A percentile compares a stretch with the other conserved stretches of the same genome.
Conservation (phyloP, 2,113 vertebrate species). For the Aldabrachelys gigantea region DNA sequence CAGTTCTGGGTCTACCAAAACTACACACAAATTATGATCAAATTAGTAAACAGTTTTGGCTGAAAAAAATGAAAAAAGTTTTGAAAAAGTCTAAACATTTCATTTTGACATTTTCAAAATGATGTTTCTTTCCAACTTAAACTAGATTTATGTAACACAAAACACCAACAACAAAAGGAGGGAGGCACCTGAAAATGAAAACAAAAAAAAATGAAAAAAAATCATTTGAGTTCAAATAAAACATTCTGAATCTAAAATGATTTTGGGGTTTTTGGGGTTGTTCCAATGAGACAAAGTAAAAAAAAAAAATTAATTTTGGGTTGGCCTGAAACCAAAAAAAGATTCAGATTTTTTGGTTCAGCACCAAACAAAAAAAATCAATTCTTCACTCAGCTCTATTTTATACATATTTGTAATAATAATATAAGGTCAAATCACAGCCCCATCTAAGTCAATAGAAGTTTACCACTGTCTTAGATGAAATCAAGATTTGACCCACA, state of each 20-base stretch:
- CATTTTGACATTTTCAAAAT: not conserved
- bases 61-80: not conserved
- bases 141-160: not conserved
- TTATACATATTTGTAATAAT: not conserved
- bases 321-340: not conserved
- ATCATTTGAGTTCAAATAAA: not conserved
- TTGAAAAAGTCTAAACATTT: not conserved
- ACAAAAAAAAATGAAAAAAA: too few relatives aligned
- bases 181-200: not conserved
- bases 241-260: not conserved
- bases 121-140: not conserved
- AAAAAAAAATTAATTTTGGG: not conserved
- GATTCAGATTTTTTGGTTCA: not conserved
- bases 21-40: not conserved
- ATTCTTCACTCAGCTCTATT: not conserved
- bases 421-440: not conserved
- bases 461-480: not conserved
- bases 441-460: not conserved
- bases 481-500: not conserved
- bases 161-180: not conserved
- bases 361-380: not conserved
- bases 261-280: not conserved
- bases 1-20: not conserved
- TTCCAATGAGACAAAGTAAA: not conserved
- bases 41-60: not conserved